Percentiles rank a stretch among this genome's conserved stretches.
Conservation (phyloP, 2,888 invertebrate species). For the Argyra leucocephala region DNA sequence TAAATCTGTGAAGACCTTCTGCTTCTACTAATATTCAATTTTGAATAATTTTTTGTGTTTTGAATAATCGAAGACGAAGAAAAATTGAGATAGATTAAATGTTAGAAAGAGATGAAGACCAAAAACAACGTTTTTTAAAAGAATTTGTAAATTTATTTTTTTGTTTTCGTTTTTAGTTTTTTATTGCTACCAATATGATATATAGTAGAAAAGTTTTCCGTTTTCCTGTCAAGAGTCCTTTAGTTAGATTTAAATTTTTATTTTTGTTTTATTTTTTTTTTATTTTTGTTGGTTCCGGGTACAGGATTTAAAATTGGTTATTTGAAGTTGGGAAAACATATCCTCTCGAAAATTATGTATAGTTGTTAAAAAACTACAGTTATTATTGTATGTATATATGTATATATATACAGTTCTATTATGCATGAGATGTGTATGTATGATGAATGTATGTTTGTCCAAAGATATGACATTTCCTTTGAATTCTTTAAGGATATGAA, state of each 20-base stretch:
- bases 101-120: no score
- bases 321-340: background rate
- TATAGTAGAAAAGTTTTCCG: background rate
- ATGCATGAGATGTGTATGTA: background rate
- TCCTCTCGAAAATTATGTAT: background rate
- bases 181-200: no score
- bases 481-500: background rate
- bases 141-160: no score
- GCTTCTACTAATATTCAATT: no score
- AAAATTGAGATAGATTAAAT: no score
- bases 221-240: conserved; percentile 1
- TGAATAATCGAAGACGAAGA: no score
- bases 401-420: no score
- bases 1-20: no score
- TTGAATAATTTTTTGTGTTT: no score
- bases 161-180: no score
- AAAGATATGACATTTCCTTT: conserved; percentile 1
- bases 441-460: background rate
- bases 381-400: background rate
- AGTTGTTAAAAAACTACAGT: background rate
- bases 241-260: background rate
- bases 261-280: background rate
- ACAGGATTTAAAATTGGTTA: conserved; percentile 3
- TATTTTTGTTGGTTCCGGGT: background rate
- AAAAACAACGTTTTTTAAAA: no score